Percentiles rank a stretch among this genome's conserved stretches.
Conservation (phyloP, 2,888 invertebrate genomes). For the Bellardia pandia region DNA sequence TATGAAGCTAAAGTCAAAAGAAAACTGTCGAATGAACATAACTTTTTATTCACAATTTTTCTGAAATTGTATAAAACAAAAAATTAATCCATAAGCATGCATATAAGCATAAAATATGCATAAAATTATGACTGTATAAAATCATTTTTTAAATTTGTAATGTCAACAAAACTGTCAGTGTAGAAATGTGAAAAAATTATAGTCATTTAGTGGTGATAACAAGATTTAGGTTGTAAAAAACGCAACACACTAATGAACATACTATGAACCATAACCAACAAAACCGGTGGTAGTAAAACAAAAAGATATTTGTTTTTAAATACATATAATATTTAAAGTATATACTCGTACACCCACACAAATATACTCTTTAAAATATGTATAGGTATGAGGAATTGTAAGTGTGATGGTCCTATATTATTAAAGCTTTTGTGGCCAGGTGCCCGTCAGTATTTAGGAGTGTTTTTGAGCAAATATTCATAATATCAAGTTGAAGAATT, state of each 20-base stretch:
- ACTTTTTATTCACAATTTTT: too few species aligned
- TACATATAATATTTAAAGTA: neutral
- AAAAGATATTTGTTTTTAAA: neutral
- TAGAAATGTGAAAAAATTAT: neutral
- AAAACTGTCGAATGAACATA: too few species aligned
- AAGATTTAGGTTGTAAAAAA: neutral
- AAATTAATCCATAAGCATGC: too few species aligned
- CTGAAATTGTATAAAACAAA: too few species aligned
- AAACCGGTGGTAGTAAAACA: neutral
- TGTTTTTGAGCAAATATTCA: neutral
- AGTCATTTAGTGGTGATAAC: slow-evolving; percentile 7
- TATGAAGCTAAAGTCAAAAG: too few species aligned
- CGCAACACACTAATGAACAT: neutral
- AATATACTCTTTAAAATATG: too few species aligned
- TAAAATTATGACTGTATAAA: too few species aligned
- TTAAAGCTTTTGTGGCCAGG: slow-evolving; percentile 15
- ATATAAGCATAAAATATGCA: too few species aligned
- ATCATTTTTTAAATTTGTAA: neutral
- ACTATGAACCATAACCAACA: neutral
- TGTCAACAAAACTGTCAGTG: neutral
- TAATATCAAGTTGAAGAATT: neutral
- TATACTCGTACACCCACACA: neutral
- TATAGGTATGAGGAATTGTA: too few species aligned
- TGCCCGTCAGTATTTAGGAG: neutral
- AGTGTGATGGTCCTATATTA: neutral